Evolutionary conservation across 2,888 invertebrate species (phyloP).

Genomic region (Corythucha ciliata): DNA sequence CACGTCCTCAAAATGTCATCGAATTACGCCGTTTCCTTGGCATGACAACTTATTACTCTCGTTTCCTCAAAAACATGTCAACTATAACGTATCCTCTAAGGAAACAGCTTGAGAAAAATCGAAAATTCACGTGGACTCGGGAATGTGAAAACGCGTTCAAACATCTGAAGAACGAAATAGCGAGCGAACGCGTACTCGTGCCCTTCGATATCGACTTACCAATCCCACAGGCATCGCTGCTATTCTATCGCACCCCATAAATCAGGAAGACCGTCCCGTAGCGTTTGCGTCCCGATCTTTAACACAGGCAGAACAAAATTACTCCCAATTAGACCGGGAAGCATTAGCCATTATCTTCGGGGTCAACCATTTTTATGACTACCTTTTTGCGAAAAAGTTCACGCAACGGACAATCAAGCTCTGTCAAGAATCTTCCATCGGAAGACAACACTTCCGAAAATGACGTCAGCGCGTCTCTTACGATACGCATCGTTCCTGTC

Average conservation of each 20-base stretch:
- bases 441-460: neutral
- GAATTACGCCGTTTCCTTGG: constrained; percentile 12
- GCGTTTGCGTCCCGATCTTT: constrained; percentile 32
- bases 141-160: constrained; percentile 30
- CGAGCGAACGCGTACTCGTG: constrained; percentile 29
- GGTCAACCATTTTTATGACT: constrained; percentile 2
- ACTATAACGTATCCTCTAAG: constrained; percentile 27
- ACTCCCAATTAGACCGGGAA: constrained; percentile 27
- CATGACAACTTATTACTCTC: constrained; percentile 13
- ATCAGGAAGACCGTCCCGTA: constrained; percentile 26
- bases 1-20: neutral
- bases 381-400: constrained; percentile 41
- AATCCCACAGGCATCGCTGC: constrained; percentile 8
- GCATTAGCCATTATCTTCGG: constrained; percentile 15
- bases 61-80: constrained; percentile 21
- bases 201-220: constrained; percentile 31
- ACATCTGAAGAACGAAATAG: constrained; percentile 31
- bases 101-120: constrained; percentile 26
- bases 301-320: constrained; percentile 18
- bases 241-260: constrained; percentile 10
- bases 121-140: constrained; percentile 27
- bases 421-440: constrained; percentile 4
- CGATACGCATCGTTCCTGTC: constrained; percentile 3
- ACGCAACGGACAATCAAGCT: constrained; percentile 13
- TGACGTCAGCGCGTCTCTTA: constrained; percentile 8